Conservation (phyloP, 2,888 invertebrate species). For the Horisme vitalbata region DNA sequence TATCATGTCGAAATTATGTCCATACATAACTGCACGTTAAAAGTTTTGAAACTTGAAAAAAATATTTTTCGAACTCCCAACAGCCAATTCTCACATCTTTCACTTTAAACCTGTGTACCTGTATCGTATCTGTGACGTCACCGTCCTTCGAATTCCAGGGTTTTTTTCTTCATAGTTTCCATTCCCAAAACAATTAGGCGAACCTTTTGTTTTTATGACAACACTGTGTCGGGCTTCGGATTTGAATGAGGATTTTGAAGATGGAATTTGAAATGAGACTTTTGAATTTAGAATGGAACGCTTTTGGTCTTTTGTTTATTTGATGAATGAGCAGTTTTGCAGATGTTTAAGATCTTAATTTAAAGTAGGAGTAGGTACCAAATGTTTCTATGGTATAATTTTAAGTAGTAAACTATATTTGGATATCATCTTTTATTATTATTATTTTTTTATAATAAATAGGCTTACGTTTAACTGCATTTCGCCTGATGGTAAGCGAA, state of each 20-base stretch:
- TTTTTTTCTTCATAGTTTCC: constrained; percentile 54
- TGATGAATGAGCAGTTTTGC: too few relatives aligned
- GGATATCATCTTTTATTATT: too few relatives aligned
- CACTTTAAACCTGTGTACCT: constrained; percentile 50
- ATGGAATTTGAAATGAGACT: constrained; percentile 32
- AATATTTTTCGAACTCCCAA: constrained; percentile 1
- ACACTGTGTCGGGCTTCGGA: constrained; percentile 45
- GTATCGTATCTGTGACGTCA: constrained; percentile 63
- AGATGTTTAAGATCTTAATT: too few relatives aligned
- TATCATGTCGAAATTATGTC: too few relatives aligned
- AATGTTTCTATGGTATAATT: too few relatives aligned
- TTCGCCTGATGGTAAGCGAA: too few relatives aligned
- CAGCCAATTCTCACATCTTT: constrained; percentile 50
- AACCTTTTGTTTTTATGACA: constrained; percentile 59
- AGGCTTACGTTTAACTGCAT: too few relatives aligned
- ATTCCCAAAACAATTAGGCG: constrained; percentile 64
- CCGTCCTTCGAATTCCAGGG: constrained; percentile 70
- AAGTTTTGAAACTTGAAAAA: too few relatives aligned
- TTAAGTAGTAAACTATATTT: too few relatives aligned
- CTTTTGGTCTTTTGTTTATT: neutral
- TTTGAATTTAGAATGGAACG: constrained; percentile 22
- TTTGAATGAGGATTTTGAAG: constrained; percentile 40
- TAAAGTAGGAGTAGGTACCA: too few relatives aligned
- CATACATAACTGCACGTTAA: too few relatives aligned
- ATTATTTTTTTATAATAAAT: too few relatives aligned